Evolutionary conservation across 2,113 vertebrate species (phyloP), one percentile per base, ranked within the genome.

Genomic region (Canis aureus): DNA sequence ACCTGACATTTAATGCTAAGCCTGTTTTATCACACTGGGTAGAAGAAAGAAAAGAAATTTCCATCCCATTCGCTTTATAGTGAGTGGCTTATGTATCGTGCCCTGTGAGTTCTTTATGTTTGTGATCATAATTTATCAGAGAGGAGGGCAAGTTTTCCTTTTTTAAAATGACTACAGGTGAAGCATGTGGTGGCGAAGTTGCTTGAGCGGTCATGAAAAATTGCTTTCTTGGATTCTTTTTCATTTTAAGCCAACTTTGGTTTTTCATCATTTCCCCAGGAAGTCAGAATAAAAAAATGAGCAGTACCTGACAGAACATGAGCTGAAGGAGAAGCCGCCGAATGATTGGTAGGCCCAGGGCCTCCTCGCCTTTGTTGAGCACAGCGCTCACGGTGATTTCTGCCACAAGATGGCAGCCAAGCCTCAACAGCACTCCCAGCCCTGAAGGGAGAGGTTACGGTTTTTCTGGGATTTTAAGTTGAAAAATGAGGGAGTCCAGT

Each of bases 321-420:
- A 13, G 22, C 79, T 73, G 57, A 29, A 60, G 82, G 80, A 73
- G 25, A 49, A 43, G 43, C 51, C 19, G 69, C 49, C 2, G 9
- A 23, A 43, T 59, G 12, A 20, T 35, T 83, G 82, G 43, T 43
- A 43, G 43, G 71, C 49, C 73, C 32, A 11, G 35, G n/a, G 57
- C 11, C 49, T 43, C 4, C 8, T 53, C 2, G 74, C 59, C 79
- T 97, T 97, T 97, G 92, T 85, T 2, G 25, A 20, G 62, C 7
- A 0, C 13, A 11, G 19, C 32, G 62, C 60, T 15, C 66, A 13
- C 8, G 9, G n/a, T 0, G 38, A 11, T 22, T 69, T 91, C 25
- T 57, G 76, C 98, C 98, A 94, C 95, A 2, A 98, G 97, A 93
- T 94, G 98, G 97, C 94, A 59, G 83, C 53, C 38, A n/a, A 11